Evolutionary conservation across 2,888 invertebrate species (phyloP).

Genomic region (Tethea ocularis): DNA sequence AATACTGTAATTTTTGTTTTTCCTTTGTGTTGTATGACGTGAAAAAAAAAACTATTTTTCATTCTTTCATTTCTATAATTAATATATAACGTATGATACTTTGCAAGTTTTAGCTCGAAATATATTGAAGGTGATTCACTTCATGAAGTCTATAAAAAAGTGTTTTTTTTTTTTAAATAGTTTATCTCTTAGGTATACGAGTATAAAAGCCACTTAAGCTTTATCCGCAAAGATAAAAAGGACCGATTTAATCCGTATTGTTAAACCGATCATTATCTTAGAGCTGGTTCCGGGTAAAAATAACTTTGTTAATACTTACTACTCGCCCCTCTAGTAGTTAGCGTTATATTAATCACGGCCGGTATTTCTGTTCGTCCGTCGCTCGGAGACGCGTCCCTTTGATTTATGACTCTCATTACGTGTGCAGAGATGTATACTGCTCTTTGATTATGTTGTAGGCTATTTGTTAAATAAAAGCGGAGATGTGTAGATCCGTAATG

Average conservation of each 20-base stretch:
- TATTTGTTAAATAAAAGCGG: neutral
- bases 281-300: conserved; percentile 2
- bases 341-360: conserved; percentile 53
- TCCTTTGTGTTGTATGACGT: too few relatives aligned
- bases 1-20: too few relatives aligned
- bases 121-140: too few relatives aligned
- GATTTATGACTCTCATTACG: conserved; percentile 68
- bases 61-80: too few relatives aligned
- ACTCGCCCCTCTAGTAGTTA: conserved; percentile 26
- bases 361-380: conserved; percentile 57
- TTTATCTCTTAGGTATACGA: too few relatives aligned
- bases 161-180: too few relatives aligned
- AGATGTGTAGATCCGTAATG: neutral
- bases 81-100: too few relatives aligned
- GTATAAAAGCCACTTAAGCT: neutral
- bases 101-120: too few relatives aligned
- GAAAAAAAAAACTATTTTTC: too few relatives aligned
- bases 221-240: neutral
- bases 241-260: neutral
- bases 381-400: conserved; percentile 44
- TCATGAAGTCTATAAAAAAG: too few relatives aligned
- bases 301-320: conserved; percentile 4
- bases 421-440: neutral
- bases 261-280: conserved; percentile 6
- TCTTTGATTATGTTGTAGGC: neutral